phyloP scores from a whole-genome alignment of 2,113 vertebrate species.

The Gobio gobio region DNA sequence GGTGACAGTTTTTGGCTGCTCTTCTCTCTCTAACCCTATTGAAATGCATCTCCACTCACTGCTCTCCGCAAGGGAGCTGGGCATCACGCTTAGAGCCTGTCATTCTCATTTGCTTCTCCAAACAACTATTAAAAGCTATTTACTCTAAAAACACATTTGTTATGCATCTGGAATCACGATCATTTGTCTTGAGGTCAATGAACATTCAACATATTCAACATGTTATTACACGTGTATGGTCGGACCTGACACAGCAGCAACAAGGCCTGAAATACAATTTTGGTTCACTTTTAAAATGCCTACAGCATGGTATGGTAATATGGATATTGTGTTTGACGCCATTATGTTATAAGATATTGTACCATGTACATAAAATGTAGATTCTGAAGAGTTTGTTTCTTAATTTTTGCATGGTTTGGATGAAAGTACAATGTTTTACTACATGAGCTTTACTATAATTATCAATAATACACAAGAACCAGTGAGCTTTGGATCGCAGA shows the following conservation, averaged over 20 bases:
- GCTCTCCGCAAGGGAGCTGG: constrained; percentile 1
- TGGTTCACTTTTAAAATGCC: background rate
- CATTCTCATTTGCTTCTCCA: constrained; percentile 10
- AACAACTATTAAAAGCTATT: background rate
- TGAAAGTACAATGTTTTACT: background rate
- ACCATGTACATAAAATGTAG: too few relatives aligned
- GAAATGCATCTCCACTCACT: constrained; percentile 51
- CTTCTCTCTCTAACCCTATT: constrained; percentile 37
- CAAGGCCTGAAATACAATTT: background rate
- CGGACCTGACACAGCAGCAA: background rate
- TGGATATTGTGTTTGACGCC: background rate
- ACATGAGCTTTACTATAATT: background rate
- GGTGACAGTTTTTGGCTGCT: constrained; percentile 4
- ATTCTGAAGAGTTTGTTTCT: background rate
- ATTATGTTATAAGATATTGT: too few relatives aligned
- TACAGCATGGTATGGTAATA: background rate
- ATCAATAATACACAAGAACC: background rate
- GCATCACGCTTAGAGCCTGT: constrained; percentile 35
- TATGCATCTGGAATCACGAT: background rate
- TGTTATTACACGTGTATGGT: background rate
- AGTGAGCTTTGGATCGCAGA: background rate
- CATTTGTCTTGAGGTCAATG: background rate
- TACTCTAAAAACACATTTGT: background rate
- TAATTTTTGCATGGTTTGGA: background rate
- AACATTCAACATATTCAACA: background rate